Evolutionary conservation across 2,888 invertebrate genomes (phyloP), one percentile per base, ranked within the genome.

Genomic region (Bembecia ichneumoniformis): DNA sequence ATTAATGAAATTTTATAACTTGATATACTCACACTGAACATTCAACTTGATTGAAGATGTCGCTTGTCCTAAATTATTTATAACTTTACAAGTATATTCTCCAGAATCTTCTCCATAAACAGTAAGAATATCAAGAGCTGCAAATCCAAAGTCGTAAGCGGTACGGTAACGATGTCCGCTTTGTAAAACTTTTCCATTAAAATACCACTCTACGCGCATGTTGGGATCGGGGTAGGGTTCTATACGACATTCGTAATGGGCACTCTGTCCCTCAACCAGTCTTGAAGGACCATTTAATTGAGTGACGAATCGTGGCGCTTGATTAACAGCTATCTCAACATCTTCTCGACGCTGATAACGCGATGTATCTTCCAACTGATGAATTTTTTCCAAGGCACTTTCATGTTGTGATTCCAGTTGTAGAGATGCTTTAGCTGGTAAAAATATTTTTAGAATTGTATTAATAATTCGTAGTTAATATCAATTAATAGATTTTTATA

Each of bases 101-200:
- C 98, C 98, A 56, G 96, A 94, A 76, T 99, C 99, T 84, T 97
- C 97, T 14, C 94, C 94, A 66, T 97, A 96, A 1, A 97, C 97
- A 43, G 96, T 95, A 28, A 97, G 89, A 54, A 99, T 95, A 74
- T 99, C 99, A 55, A 99, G 89, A 49, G 98, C 95, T 51, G 97
- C 97, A 79, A 97, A 98, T 46, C 99, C 99, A 76, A 99, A 99
- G 74, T 99, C 98, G 68, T 94, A 96, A 47, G 96, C 94, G 47
- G 97, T 97, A 68, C 96, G 92, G 88, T 96, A 96, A 55, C 98
- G 91, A 71, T 97, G 97, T 50, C 96, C 96, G 55, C 93, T 94
- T 64, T 92, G 93, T 47, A 96, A 82, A 45, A 96, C 95, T 75
- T 96, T 92, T 47, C 95, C 96, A 75, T 98, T 96, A 67, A 96